phyloP scores from a whole-genome alignment of 2,888 invertebrate genomes.

The Sussaba pulchella region DNA sequence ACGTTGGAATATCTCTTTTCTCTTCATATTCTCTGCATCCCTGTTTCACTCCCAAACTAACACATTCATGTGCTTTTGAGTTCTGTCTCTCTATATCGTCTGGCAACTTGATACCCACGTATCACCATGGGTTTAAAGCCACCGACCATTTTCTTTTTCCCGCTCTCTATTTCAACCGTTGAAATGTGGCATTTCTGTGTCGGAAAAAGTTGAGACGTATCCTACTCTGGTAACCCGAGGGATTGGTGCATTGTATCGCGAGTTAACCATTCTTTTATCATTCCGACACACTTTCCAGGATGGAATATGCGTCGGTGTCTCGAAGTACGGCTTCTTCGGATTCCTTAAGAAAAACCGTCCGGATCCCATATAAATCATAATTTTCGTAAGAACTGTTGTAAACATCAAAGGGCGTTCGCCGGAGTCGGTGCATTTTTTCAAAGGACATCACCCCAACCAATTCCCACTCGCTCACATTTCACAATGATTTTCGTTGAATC shows the following conservation, averaged over 20 bases:
- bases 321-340: constrained; percentile 34
- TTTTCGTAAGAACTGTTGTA: not conserved
- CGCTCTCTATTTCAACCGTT: constrained; percentile 16
- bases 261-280: constrained; percentile 77
- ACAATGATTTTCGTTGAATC: constrained; percentile 18
- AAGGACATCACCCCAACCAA: not conserved
- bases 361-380: constrained; percentile 55
- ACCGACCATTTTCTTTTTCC: constrained; percentile 51
- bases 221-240: constrained; percentile 31
- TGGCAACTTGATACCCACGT: constrained; percentile 26
- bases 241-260: constrained; percentile 52
- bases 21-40: constrained; percentile 52
- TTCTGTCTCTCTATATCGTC: constrained; percentile 1
- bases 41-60: constrained; percentile 33
- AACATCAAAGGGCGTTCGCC: not conserved
- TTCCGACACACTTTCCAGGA: constrained; percentile 76
- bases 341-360: constrained; percentile 33
- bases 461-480: not conserved
- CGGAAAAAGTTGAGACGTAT: constrained; percentile 74
- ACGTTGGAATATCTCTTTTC: constrained; percentile 68
- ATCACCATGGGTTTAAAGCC: constrained; percentile 37
- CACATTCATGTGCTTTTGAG: constrained; percentile 49
- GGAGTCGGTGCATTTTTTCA: constrained; percentile 8
- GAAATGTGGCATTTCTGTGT: not conserved
- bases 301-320: constrained; percentile 30